Base-by-base conservation (phyloP, 2,797 vertebrate genomes). In the Danio choprae region DNA sequence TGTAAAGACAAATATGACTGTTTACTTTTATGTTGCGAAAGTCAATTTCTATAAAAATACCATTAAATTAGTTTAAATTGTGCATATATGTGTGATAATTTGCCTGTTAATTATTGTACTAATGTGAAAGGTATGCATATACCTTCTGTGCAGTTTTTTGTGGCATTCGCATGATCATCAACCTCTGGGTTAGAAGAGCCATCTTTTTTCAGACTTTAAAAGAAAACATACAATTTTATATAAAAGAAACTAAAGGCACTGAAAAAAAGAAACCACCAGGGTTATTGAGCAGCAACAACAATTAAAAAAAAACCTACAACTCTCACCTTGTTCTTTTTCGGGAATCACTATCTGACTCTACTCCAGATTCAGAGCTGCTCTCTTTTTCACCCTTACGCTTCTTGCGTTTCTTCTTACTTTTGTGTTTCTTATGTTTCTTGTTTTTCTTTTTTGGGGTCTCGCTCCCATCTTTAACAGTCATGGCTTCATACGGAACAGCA, bases 401-500 rank as follows among this genome's bases (percentile, higher is more conserved):
- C 83, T 89, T 92, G 70, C 92, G 94, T 87, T 95, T 95, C 86
- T 95, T 95, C 83, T 95, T 95, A 89, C 93, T 94, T 88, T 95
- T 95, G 87, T 95, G 94, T 81, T 94, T 94, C 88, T 90, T 92
- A 84, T 94, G 94, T 83, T 95, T 95, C 87, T 95, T 95, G 85
- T 90, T 95, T 90, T 94, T 95, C 88, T 95, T 95, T 75, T 92
- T 90, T 5, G 92, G 89, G 2, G 77, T 87, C 50, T 95, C 94
- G 56, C 77, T 89, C 22, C 69, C 89, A 82, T 93, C 94, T 77
- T 93, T 94, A 40, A 87, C 75, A 71, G 87, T 87, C 11, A 90
- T 8, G 10, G 87, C 90, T 77, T 92, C 92, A 73, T 9, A 12
- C 11, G 63, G 29, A 62, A 59, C 77, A 62, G 79, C 43, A 83